These are phyloP conservation scores for Syrphus vitripennis DNA, from an alignment of 2,888 invertebrate genomes.

Conservation along the genomic window DNA sequence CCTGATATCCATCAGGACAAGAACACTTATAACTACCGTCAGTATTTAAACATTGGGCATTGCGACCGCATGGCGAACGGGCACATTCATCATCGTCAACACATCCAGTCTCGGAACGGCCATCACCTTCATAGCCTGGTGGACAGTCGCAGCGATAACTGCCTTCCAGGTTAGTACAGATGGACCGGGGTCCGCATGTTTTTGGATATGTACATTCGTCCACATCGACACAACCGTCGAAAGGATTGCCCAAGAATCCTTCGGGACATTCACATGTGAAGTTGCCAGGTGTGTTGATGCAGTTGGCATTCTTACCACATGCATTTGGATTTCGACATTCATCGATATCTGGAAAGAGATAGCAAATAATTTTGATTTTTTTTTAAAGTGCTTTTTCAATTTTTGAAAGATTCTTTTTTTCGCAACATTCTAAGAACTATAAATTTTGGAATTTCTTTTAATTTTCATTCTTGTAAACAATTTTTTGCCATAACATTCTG, in stretches of 20 bases:
- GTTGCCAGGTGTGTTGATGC: conserved; percentile 92
- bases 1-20: conserved; percentile 91
- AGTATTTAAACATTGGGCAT: conserved; percentile 90
- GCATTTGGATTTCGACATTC: conserved; percentile 92
- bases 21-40: conserved; percentile 90
- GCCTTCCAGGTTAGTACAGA: conserved; percentile 90
- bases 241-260: conserved; percentile 93
- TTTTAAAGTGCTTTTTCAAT: background rate
- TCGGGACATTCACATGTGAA: conserved; percentile 92
- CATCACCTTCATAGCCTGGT: conserved; percentile 90
- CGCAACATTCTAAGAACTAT: no score
- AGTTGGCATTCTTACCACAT: conserved; percentile 91
- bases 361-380: background rate
- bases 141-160: conserved; percentile 93
- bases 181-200: conserved; percentile 90
- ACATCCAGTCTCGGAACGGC: conserved; percentile 86
- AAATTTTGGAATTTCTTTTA: no score
- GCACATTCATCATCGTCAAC: conserved; percentile 89
- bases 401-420: no score
- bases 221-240: conserved; percentile 89
- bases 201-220: conserved; percentile 89
- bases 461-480: no score
- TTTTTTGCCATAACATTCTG: no score
- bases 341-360: conserved; percentile 86
- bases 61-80: conserved; percentile 88